A percentile compares a stretch with the other conserved stretches of the same genome.
phyloP scores from a whole-genome alignment of 2,888 invertebrate genomes.

The Allolobophora icterica region DNA sequence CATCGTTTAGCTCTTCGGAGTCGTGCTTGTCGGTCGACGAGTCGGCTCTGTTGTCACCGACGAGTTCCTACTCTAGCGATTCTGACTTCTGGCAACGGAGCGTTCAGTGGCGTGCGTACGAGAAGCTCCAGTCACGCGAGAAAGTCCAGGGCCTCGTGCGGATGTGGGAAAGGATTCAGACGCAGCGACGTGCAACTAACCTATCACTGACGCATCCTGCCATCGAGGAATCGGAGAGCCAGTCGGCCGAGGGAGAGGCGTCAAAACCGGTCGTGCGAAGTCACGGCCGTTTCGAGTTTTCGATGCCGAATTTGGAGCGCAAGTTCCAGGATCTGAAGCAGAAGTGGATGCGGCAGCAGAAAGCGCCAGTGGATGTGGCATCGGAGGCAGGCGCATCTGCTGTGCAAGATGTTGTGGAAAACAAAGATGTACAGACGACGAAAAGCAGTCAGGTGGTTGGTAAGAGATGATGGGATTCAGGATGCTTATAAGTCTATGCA shows the following conservation, averaged over 20 bases:
- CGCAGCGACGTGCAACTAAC: not conserved
- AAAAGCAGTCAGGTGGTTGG: not conserved
- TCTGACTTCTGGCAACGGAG: slow-evolving; percentile 38
- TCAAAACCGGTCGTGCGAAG: too few relatives aligned
- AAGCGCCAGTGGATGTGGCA: not conserved
- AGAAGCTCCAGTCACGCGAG: slow-evolving; percentile 41
- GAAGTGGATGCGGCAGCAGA: slow-evolving; percentile 42
- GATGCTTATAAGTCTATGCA: too few relatives aligned
- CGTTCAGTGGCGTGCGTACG: slow-evolving; percentile 13
- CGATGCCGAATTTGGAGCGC: slow-evolving; percentile 36
- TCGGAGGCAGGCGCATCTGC: not conserved
- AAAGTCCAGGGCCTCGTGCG: slow-evolving; percentile 47
- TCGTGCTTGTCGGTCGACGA: slow-evolving; percentile 49
- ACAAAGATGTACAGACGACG: not conserved
- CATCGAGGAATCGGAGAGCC: not conserved
- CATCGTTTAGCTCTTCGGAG: slow-evolving; percentile 48
- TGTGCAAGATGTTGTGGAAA: not conserved
- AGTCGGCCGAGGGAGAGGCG: not conserved
- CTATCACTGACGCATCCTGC: not conserved
- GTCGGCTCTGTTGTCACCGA: slow-evolving; percentile 46
- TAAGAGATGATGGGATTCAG: not conserved
- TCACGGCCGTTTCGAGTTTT: slow-evolving; percentile 31
- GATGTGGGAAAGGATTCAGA: slow-evolving; percentile 46
- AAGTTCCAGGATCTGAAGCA: slow-evolving; percentile 45
- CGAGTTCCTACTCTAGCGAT: slow-evolving; percentile 48